phyloP scores from a whole-genome alignment of 2,797 vertebrate genomes.

The Melanotaenia boesemani region DNA sequence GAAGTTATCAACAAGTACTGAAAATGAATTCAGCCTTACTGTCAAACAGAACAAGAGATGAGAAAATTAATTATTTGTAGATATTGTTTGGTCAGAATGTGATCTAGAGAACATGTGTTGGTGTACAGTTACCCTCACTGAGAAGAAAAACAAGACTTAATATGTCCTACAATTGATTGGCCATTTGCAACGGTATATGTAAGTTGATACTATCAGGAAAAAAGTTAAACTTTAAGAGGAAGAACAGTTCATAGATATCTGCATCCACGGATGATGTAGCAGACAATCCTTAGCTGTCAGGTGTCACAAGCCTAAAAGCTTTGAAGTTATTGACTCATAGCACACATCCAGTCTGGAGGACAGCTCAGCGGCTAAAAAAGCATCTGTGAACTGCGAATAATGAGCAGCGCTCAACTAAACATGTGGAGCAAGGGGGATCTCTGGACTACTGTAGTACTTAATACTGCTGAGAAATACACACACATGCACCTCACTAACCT shows the following conservation, averaged over 20 bases:
- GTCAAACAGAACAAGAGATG: neutral
- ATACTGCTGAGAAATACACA: slow-evolving; percentile 32
- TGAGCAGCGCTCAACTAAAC: slow-evolving; percentile 52
- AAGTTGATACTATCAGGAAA: too few relatives aligned
- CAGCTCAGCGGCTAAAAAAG: slow-evolving; percentile 52
- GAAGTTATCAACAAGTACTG: neutral
- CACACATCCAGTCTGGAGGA: slow-evolving; percentile 48
- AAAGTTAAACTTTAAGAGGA: neutral
- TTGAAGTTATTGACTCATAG: slow-evolving; percentile 18
- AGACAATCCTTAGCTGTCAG: neutral
- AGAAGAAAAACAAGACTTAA: neutral
- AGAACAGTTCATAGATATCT: neutral
- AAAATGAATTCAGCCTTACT: neutral
- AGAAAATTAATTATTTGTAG: neutral
- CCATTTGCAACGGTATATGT: neutral
- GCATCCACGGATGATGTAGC: neutral
- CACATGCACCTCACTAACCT: slow-evolving; percentile 61
- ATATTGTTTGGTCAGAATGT: neutral
- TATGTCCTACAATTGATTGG: neutral
- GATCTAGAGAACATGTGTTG: neutral
- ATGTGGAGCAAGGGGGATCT: slow-evolving; percentile 50
- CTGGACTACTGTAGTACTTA: slow-evolving; percentile 51
- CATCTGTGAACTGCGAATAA: slow-evolving; percentile 62
- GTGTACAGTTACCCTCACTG: neutral
- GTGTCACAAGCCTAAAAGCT: neutral